Evolutionary conservation across 2,113 vertebrate genomes (phyloP).

Genomic region (Sturnira hondurensis): DNA sequence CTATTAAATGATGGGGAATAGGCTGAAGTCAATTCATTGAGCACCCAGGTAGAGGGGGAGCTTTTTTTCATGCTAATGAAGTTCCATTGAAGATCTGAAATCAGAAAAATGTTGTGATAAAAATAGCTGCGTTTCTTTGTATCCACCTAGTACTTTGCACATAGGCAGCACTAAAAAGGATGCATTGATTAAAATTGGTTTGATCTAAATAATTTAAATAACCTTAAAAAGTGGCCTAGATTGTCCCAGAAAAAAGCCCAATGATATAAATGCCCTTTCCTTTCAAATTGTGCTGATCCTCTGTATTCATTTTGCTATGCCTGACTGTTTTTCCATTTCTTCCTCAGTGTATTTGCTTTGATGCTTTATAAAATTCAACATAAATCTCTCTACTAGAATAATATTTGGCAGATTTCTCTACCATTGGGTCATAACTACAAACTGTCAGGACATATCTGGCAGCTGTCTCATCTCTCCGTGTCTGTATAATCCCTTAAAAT

Average conservation of each 20-base stretch:
- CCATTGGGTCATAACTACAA: slow-evolving; percentile 35
- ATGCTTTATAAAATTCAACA: slow-evolving; percentile 49
- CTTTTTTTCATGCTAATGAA: background rate
- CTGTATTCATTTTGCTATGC: background rate
- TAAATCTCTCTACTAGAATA: slow-evolving; percentile 38
- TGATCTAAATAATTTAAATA: slow-evolving; percentile 47
- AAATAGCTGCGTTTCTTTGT: background rate
- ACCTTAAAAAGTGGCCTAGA: background rate
- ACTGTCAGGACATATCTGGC: slow-evolving; percentile 41
- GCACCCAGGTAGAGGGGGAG: background rate
- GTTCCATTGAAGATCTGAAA: background rate
- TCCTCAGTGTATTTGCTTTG: slow-evolving; percentile 32
- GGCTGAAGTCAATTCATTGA: background rate
- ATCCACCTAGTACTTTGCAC: background rate
- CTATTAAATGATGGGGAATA: background rate
- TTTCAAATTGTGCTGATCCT: slow-evolving; percentile 12
- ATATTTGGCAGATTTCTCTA: slow-evolving; percentile 51
- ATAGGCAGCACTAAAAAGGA: background rate
- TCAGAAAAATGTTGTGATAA: slow-evolving; percentile 18
- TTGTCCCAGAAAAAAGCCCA: slow-evolving; percentile 5
- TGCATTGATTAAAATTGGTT: slow-evolving; percentile 29
- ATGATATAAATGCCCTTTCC: background rate
- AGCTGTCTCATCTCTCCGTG: slow-evolving; percentile 39
- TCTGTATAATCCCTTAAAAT: slow-evolving; percentile 57
- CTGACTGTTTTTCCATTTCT: background rate